phyloP scores from a whole-genome alignment of 2,888 invertebrate genomes.

The Drosophila demipolita region DNA sequence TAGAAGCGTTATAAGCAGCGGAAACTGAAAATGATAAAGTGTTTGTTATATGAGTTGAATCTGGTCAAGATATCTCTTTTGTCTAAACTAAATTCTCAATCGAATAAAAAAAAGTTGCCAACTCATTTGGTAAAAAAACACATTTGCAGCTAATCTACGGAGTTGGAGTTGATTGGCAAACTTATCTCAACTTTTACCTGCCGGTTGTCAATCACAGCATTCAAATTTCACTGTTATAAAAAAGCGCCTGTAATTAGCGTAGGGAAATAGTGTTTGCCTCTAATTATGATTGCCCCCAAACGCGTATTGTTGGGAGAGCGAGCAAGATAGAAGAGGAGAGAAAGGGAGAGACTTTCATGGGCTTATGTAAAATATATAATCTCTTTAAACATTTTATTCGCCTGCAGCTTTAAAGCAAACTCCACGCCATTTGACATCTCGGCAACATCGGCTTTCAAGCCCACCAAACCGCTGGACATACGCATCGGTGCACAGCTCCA shows the following conservation, averaged over 20 bases:
- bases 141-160: conserved; percentile 25
- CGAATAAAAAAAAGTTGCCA: background rate
- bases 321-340: background rate
- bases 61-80: conserved; percentile 1
- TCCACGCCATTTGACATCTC: conserved; percentile 77
- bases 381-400: conserved; percentile 21
- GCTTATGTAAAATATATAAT: conserved; percentile 9
- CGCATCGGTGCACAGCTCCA: conserved; percentile 36
- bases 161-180: conserved; percentile 30
- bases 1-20: conserved; percentile 22
- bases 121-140: conserved; percentile 6
- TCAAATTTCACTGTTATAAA: conserved; percentile 64
- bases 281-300: conserved; percentile 66
- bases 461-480: conserved; percentile 82
- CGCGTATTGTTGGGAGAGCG: conserved; percentile 36
- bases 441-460: conserved; percentile 82
- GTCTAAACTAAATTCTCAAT: background rate
- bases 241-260: conserved; percentile 53
- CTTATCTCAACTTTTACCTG: conserved; percentile 40
- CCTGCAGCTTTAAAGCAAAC: conserved; percentile 80
- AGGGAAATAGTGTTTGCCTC: conserved; percentile 57
- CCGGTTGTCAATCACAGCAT: conserved; percentile 55
- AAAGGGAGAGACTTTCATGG: background rate
- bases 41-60: background rate
- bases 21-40: background rate